Base-by-base conservation (phyloP, 2,797 vertebrate species). In the Peromyscus eremicus region DNA sequence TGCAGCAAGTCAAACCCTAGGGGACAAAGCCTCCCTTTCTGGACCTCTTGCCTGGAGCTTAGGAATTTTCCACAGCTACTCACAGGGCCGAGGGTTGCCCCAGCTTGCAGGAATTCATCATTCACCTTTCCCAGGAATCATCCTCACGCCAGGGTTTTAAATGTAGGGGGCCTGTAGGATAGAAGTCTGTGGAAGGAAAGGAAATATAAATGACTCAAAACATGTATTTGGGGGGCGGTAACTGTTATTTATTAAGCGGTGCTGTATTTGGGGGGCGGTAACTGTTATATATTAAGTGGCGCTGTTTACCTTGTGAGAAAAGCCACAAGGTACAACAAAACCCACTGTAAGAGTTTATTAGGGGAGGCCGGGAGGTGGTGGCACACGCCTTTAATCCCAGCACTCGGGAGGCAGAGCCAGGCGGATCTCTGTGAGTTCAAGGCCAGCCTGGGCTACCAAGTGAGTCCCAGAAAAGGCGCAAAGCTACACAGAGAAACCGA, bases 21-120 rank as follows among this genome's bases (percentile, higher is more conserved):
- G n/a, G 83, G 64, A 92, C 60, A 93, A 94, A 94, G 76, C 25
- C 17, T 80, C 29, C 7, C 5, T 43, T 77, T 73, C 81, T 92
- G 46, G 10, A 70, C 95, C 87, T 81, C 73, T 81, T 86, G 73
- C 73, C 66, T 81, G 25, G 40, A 60, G 32, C 34, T 90, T 6
- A 62, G 94, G 68, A 84, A 94, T 60, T 97, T 96, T 96, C 97
- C 93, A 95, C 32, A 79, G 71, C 37, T 85, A 37, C 27, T 73
- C 40, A 21, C 52, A 29, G n/a, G 27, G 11, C 71, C 62, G 52
- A 92, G 55, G 76, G 87, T 10, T 6, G 80, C 32, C 91, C 52
- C 75, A 83, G 52, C 92, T 88, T 62, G 82, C 13, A 21, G 4
- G 21, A 34, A 49, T 37, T 60, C 21, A 25, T 9, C 10, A 34